Conservation (phyloP, 2,888 invertebrate genomes). For the Gisinianus flammeolus region DNA sequence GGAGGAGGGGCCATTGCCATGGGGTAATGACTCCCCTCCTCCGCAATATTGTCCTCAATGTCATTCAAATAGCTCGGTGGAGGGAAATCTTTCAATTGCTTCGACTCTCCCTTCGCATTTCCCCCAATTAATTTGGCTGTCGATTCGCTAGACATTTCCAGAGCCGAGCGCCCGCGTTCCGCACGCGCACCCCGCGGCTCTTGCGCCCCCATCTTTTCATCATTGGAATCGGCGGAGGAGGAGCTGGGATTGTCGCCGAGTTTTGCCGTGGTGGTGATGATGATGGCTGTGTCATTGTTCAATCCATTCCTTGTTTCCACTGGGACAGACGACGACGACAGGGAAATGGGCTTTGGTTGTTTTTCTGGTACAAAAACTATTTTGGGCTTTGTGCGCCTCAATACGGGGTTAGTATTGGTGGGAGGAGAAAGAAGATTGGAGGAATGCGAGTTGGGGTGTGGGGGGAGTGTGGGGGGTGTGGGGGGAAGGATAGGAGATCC, state of each 20-base stretch:
- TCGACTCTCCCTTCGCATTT: slow-evolving; percentile 16
- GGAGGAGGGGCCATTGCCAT: not conserved
- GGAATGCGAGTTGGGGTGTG: too few species aligned
- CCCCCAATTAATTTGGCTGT: not conserved
- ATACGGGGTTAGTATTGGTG: not conserved
- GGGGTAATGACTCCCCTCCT: slow-evolving; percentile 31
- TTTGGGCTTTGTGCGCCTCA: not conserved
- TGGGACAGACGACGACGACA: not conserved
- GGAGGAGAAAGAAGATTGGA: not conserved
- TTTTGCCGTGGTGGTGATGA: too few species aligned
- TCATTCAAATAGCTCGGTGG: not conserved
- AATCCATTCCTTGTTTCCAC: not conserved
- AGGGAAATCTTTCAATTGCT: slow-evolving; percentile 22
- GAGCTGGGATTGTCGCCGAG: not conserved
- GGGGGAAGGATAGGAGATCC: too few species aligned
- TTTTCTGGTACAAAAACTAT: not conserved
- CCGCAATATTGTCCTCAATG: slow-evolving; percentile 30
- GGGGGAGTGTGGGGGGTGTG: too few species aligned
- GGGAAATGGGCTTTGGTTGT: not conserved
- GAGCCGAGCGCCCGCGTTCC: too few species aligned
- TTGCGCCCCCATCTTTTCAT: not conserved
- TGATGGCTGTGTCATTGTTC: not conserved
- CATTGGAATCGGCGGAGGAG: not conserved
- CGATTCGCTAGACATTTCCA: too few species aligned
- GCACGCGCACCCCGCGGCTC: too few species aligned